Base-by-base conservation (phyloP, 2,888 invertebrate species). In the Lacanobia wlatinum region DNA sequence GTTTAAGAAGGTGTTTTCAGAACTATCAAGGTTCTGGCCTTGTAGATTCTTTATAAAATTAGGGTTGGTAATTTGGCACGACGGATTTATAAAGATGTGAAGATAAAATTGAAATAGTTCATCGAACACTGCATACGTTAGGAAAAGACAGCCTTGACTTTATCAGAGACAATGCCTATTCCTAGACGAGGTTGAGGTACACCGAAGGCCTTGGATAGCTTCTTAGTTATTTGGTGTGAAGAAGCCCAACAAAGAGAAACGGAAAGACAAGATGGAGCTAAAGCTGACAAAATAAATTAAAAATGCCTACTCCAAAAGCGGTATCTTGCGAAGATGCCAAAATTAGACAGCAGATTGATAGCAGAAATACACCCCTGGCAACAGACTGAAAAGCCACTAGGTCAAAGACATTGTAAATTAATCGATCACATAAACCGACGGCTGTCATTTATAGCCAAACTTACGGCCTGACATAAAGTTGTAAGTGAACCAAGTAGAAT, bases 361-460 rank as follows among this genome's bases (percentile, higher is more conserved):
- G 18, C n/a, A 59, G 21, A 34, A 34, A 28, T 21, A 38, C 6
- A 16, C 10, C 10, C 40, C 8, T 40, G 16, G 28, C 12, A 80
- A 23, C 48, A 14, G 23, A 2, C 34, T 0, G 2, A 8, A 12
- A 55, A 68, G 68, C 60, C 50, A 78, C 23, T 62, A 23, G 77
- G 52, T 52, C 70, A 69, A 34, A 68, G 18, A 55, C n/a, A 21
- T 21, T 58, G 46, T 63, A 66, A 66, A 82, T 63, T 66, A 70
- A 82, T 82, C 78, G 66, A 82, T 82, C 63, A 82, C 48, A 78
- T 79, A 67, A 78, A 83, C 53, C 48, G 48, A 38, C 53, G 43
- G 16, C 65, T 69, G 48, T 66, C 55, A 72, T 78, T 82, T 77
- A 78, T 46, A 38, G 34, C 68, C 34, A 4, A 66, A 76, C 55